Evolutionary conservation across 2,113 vertebrate genomes (phyloP).

Genomic region (Condylura cristata): DNA sequence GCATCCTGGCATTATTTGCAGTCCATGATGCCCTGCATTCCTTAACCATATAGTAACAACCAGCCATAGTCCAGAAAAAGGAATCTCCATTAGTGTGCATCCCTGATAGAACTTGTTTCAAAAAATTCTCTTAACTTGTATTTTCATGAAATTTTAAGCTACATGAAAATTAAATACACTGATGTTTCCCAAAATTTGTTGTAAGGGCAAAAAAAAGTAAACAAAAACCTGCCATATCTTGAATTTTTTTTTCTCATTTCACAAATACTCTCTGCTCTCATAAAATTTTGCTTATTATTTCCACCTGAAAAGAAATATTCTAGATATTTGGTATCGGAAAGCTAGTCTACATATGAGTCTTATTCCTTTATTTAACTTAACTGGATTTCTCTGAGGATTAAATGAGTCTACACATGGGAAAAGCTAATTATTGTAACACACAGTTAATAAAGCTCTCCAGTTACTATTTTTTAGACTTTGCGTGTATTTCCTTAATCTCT

Average conservation of each 20-base stretch:
- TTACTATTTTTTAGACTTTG: background rate
- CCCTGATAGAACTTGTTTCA: background rate
- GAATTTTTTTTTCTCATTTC: constrained; percentile 29
- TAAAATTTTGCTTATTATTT: background rate
- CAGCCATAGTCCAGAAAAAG: background rate
- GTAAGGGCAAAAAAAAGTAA: background rate
- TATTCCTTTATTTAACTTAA: background rate
- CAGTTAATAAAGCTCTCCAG: background rate
- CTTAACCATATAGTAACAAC: background rate
- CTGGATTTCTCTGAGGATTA: background rate
- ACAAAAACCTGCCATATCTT: background rate
- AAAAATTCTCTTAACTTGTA: background rate
- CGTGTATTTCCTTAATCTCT: background rate
- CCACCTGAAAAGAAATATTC: background rate
- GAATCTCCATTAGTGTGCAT: background rate
- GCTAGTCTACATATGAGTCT: background rate
- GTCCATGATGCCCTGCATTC: background rate
- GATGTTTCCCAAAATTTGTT: background rate
- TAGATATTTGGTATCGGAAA: background rate
- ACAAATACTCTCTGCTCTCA: background rate
- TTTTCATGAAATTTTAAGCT: background rate
- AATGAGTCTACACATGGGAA: background rate
- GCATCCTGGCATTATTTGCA: background rate
- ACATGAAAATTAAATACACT: background rate
- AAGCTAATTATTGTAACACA: background rate